Percentiles rank a stretch among this genome's conserved stretches.
Conservation (phyloP, 53 echinoderm and acorn worm species). For the Holothuria scabra region DNA sequence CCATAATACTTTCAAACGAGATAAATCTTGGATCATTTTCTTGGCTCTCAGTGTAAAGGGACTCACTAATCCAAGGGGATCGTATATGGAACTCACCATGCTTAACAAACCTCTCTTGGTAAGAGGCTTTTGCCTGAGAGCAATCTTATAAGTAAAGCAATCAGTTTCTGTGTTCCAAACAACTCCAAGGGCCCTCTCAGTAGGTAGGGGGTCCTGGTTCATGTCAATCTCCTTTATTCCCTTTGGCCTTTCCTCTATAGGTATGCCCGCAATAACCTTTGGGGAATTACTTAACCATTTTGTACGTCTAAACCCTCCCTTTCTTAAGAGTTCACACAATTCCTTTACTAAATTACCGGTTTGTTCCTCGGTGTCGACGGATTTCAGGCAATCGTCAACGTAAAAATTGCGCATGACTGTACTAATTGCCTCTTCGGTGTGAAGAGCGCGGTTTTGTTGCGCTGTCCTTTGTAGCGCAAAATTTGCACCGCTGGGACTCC, state of each 20-base stretch:
- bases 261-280: not conserved
- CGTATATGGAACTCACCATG: slow-evolving; percentile 42
- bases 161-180: slow-evolving; percentile 51
- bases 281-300: slow-evolving; percentile 55
- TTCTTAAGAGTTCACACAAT: not conserved
- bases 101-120: slow-evolving; percentile 47
- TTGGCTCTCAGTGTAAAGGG: slow-evolving; percentile 52
- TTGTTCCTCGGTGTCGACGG: slow-evolving; percentile 43
- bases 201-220: slow-evolving; percentile 15
- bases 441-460: slow-evolving; percentile 16
- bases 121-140: not conserved
- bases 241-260: slow-evolving; percentile 41
- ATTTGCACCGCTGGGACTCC: slow-evolving; percentile 47
- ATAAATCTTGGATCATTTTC: slow-evolving; percentile 53
- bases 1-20: slow-evolving; percentile 53
- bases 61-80: slow-evolving; percentile 47
- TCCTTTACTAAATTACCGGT: slow-evolving; percentile 36
- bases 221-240: slow-evolving; percentile 38
- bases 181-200: slow-evolving; percentile 52
- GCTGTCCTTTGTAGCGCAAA: slow-evolving; percentile 48
- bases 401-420: slow-evolving; percentile 51
- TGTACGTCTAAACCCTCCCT: slow-evolving; percentile 55
- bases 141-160: not conserved
- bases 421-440: slow-evolving; percentile 39
- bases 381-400: slow-evolving; percentile 59